These are phyloP conservation scores for Gymnobelideus leadbeateri DNA, from an alignment of 2,113 vertebrate genomes.

Conservation along the genomic window DNA sequence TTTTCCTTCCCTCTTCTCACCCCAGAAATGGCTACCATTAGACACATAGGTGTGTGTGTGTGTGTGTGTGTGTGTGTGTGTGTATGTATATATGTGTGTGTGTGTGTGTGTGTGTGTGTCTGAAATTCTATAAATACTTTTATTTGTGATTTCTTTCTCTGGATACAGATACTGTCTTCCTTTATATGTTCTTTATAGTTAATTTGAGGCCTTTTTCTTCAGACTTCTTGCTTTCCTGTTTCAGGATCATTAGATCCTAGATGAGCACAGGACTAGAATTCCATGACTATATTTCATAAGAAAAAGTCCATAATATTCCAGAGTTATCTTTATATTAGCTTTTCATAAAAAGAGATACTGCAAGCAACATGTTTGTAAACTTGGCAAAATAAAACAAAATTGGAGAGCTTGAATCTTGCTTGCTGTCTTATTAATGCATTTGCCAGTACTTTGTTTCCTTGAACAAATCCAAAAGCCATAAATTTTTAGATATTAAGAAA, in stretches of 20 bases:
- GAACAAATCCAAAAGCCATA: constrained; percentile 7
- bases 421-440: constrained; percentile 2
- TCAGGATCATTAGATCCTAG: not conserved
- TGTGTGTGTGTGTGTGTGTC: too few species aligned
- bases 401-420: constrained; percentile 11
- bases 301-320: not conserved
- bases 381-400: constrained; percentile 18
- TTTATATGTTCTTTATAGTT: too few species aligned
- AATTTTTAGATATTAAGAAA: constrained; percentile 43
- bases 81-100: too few species aligned
- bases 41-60: too few species aligned
- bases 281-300: not conserved
- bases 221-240: not conserved
- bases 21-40: too few species aligned
- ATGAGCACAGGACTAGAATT: not conserved
- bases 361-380: not conserved
- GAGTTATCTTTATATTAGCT: not conserved
- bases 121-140: too few species aligned
- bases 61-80: too few species aligned
- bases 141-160: too few species aligned
- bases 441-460: constrained; percentile 35
- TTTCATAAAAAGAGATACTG: constrained; percentile 16
- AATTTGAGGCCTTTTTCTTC: not conserved
- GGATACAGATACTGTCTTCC: too few species aligned
- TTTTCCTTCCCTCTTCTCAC: not conserved